phyloP scores from a whole-genome alignment of 2,888 invertebrate species.

The Cistogaster globosa region DNA sequence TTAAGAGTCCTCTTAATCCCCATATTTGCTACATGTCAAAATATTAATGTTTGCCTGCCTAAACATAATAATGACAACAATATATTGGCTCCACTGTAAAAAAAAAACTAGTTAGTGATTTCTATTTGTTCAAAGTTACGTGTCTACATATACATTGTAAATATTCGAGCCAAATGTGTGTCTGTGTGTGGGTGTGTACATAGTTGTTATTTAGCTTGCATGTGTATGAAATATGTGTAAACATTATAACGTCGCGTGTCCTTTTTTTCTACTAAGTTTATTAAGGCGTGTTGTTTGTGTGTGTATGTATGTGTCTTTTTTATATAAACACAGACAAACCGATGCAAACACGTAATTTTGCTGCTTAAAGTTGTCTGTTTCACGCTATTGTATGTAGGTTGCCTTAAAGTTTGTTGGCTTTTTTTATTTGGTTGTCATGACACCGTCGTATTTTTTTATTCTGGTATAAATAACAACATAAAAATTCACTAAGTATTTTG shows the following conservation, averaged over 20 bases:
- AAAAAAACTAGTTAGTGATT: constrained; percentile 38
- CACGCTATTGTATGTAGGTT: constrained; percentile 63
- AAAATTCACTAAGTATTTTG: background rate
- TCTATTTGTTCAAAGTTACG: constrained; percentile 6
- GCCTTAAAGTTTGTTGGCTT: constrained; percentile 57
- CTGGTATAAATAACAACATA: constrained; percentile 39
- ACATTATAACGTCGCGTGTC: constrained; percentile 54
- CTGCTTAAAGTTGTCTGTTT: constrained; percentile 56
- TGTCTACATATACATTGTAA: constrained; percentile 1
- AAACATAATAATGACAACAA: constrained; percentile 3
- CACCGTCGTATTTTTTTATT: constrained; percentile 54
- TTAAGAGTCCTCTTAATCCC: too few relatives aligned
- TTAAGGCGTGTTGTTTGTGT: background rate
- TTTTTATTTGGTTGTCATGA: constrained; percentile 72
- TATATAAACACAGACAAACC: constrained; percentile 1
- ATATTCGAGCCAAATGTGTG: background rate
- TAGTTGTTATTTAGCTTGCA: constrained; percentile 10
- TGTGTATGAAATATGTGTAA: constrained; percentile 32
- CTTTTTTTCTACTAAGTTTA: constrained; percentile 18
- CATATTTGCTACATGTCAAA: too few relatives aligned
- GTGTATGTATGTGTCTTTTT: background rate
- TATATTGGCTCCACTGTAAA: constrained; percentile 45
- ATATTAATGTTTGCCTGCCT: background rate
- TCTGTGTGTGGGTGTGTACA: background rate
- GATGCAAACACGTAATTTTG: background rate